Base-by-base conservation (phyloP, 2,797 vertebrate species). In the Catostomus latipinnis region DNA sequence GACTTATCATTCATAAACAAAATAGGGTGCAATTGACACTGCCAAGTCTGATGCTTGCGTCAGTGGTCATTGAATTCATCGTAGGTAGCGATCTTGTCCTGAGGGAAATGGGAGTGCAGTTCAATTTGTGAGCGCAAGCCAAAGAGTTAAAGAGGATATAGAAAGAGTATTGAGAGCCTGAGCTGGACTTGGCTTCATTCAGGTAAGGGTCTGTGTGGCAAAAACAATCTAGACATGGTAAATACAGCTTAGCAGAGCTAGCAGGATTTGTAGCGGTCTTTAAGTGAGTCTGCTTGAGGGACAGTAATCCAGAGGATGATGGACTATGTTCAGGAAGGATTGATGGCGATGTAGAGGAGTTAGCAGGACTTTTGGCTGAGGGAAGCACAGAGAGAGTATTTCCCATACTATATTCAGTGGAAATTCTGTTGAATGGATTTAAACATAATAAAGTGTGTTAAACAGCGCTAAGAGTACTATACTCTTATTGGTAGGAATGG, bases 181-280 rank as follows among this genome's bases (percentile, higher is more conserved):
- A 53, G 69, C 61, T 78, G 45, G 79, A 69, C 61, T 76, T 79
- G 68, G 75, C 68, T 60, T 12, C 8, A 68, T 81, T 60, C 16
- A 73, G 22, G 22, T 49, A 22, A 76, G 48, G 71, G 54, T 74
- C 81, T 80, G 45, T 63, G 74, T 60, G 75, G 82, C 71, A 83
- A 74, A 76, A 83, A 74, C 73, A 53, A 52, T 74, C 50, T 54
- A 74, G 70, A 66, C 43, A 68, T 11, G 7, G 81, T 84, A 82
- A 81, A 72, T 67, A 84, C 63, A 74, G 72, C 82, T 85, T 80
- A 81, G 78, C 49, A 46, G 45, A 74, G 66, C 79, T 43, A 53
- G 49, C 13, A 4, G 73, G 73, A 88, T 85, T 82, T 84, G 76
- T 80, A 73, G 82, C 14, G 57, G 68, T 71, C 72, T 82, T 65